A percentile compares a stretch with the other conserved stretches of the same genome.
These are phyloP conservation scores for Leptobrachium ailaonicum DNA, from an alignment of 2,113 vertebrate species.

Conservation along the genomic window DNA sequence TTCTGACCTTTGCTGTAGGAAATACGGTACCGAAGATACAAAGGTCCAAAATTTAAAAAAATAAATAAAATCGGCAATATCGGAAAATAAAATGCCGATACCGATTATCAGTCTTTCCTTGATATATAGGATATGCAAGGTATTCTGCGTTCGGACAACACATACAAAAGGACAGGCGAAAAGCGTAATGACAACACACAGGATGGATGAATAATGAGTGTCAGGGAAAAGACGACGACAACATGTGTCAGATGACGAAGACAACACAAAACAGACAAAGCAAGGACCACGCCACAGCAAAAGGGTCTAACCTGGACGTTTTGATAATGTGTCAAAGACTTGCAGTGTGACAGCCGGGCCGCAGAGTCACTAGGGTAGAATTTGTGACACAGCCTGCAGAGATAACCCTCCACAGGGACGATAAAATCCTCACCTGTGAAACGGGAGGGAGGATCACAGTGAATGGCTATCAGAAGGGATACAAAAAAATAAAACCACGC, in stretches of 20 bases:
- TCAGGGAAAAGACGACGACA: background rate
- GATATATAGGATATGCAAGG: too few relatives aligned
- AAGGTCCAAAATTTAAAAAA: too few relatives aligned
- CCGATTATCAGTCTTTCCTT: too few relatives aligned
- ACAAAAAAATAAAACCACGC: conserved; percentile 49
- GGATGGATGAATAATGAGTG: background rate
- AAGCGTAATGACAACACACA: too few relatives aligned
- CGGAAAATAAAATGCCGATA: too few relatives aligned
- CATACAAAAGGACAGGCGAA: too few relatives aligned
- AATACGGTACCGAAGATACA: too few relatives aligned
- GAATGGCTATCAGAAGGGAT: conserved; percentile 57
- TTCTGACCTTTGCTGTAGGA: too few relatives aligned
- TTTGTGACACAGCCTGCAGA: conserved; percentile 90
- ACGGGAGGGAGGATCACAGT: conserved; percentile 64
- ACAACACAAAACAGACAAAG: conserved; percentile 46
- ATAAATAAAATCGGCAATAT: too few relatives aligned
- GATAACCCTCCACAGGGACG: conserved; percentile 88
- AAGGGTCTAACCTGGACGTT: conserved; percentile 86
- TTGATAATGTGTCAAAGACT: conserved; percentile 89
- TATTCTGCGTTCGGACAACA: too few relatives aligned
- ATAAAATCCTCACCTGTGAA: conserved; percentile 85
- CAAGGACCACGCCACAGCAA: conserved; percentile 64
- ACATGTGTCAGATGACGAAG: too few relatives aligned
- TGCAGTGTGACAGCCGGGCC: conserved; percentile 86
- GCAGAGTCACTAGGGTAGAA: conserved; percentile 89